Percentiles rank a stretch among this genome's conserved stretches.
Evolutionary conservation across 2,888 invertebrate genomes (phyloP).

Genomic region (Drosophila multiciliata): DNA sequence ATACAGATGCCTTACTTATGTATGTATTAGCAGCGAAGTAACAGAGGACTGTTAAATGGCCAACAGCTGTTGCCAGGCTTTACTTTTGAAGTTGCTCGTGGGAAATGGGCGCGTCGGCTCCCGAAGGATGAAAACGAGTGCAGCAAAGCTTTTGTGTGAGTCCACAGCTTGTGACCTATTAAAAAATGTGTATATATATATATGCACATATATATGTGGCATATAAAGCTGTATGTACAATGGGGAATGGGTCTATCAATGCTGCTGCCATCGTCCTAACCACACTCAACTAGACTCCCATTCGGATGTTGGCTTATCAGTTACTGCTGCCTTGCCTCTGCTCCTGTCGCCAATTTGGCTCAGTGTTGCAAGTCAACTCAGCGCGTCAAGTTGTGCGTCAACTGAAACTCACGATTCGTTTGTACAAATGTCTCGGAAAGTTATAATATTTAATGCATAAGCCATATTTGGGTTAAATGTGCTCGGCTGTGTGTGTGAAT

Average conservation of each 20-base stretch:
- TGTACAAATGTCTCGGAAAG: slow-evolving; percentile 24
- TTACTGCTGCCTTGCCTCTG: slow-evolving; percentile 12
- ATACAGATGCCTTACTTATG: slow-evolving; percentile 7
- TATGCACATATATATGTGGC: slow-evolving; percentile 20
- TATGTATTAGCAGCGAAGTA: slow-evolving; percentile 17
- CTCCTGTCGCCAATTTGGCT: slow-evolving; percentile 46
- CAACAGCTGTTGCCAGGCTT: slow-evolving; percentile 41
- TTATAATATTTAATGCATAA: slow-evolving; percentile 47
- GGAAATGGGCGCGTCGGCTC: slow-evolving; percentile 34
- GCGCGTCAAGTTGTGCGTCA: slow-evolving; percentile 48
- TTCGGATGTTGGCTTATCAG: slow-evolving; percentile 54
- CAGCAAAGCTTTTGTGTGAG: slow-evolving; percentile 52
- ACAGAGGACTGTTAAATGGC: slow-evolving; percentile 39
- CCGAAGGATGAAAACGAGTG: slow-evolving; percentile 71
- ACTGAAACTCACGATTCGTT: slow-evolving; percentile 1
- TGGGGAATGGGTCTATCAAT: slow-evolving; percentile 35
- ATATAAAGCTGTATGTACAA: slow-evolving; percentile 6
- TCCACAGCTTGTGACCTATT: slow-evolving; percentile 70
- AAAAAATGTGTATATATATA: slow-evolving; percentile 24
- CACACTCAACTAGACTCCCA: slow-evolving; percentile 23
- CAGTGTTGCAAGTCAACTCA: slow-evolving; percentile 58
- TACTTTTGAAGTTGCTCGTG: slow-evolving; percentile 1
- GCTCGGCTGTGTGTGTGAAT: not conserved
- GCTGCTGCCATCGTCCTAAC: slow-evolving; percentile 28
- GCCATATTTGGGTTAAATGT: slow-evolving; percentile 34